Conservation (phyloP, 1,140 invertebrate genomes). For the Zaprionus nigranus region DNA sequence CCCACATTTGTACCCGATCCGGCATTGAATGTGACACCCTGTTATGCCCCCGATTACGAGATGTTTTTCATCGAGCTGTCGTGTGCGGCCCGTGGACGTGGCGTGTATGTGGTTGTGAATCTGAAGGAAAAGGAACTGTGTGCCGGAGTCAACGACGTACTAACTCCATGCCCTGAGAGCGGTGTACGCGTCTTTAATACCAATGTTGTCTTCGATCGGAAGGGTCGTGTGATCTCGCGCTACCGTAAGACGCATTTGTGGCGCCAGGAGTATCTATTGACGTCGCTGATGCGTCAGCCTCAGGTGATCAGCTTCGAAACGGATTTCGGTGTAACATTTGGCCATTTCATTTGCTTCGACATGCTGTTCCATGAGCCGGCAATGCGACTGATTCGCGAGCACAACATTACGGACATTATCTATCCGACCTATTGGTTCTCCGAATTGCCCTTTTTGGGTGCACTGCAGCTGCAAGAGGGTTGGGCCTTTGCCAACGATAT, state of each 20-base stretch:
- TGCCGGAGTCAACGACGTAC: slow-evolving; percentile 10
- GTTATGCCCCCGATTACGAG: slow-evolving; percentile 69
- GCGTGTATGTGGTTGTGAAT: slow-evolving; percentile 75
- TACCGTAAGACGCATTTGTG: slow-evolving; percentile 91
- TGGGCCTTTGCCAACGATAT: slow-evolving; percentile 85
- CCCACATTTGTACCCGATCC: slow-evolving; percentile 68
- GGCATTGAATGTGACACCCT: slow-evolving; percentile 55
- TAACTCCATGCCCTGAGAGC: slow-evolving; percentile 42
- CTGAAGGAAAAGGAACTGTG: slow-evolving; percentile 71
- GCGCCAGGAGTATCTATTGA: slow-evolving; percentile 73
- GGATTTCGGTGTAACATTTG: slow-evolving; percentile 90
- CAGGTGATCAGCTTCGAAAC: slow-evolving; percentile 86
- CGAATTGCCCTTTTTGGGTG: slow-evolving; percentile 88
- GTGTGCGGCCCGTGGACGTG: slow-evolving; percentile 55
- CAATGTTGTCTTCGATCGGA: slow-evolving; percentile 89
- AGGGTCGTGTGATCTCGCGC: slow-evolving; percentile 86
- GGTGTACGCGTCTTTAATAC: slow-evolving; percentile 86
- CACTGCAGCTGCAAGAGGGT: slow-evolving; percentile 85
- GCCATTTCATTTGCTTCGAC: slow-evolving; percentile 91
- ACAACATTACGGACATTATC: slow-evolving; percentile 88
- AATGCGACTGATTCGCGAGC: slow-evolving; percentile 68
- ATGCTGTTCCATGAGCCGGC: slow-evolving; percentile 88
- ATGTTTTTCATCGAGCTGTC: slow-evolving; percentile 67
- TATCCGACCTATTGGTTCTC: slow-evolving; percentile 91
- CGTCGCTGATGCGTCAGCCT: slow-evolving; percentile 37